Base-by-base conservation (phyloP, 2,797 vertebrate species). In the Muscicapa striata region DNA sequence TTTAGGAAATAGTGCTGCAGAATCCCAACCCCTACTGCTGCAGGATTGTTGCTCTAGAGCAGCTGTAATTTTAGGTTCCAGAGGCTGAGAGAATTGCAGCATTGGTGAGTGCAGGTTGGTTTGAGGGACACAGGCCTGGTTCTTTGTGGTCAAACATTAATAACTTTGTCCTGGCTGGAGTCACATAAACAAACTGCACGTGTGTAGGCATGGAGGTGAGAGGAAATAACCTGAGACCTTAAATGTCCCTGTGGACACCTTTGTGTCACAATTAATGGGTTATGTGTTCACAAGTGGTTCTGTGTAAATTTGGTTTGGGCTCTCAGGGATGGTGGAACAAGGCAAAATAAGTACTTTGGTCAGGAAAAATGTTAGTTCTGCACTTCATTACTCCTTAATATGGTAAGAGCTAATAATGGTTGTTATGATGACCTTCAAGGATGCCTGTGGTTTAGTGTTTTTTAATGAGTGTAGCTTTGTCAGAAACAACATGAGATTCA, bases 1-100 rank as follows among this genome's bases (percentile, higher is more conserved):
- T 5, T 4, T 3, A 0, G 10, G 23, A 8, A 32, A 5, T 7
- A 40, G 2, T 21, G 7, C 41, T 82, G 5, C 9, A 34, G 23
- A 23, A 70, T 59, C 27, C 14, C 18, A 64, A 0, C 2, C 6
- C 15, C 24, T 43, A 27, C 17, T 20, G 12, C 18, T 59, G 11
- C 6, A 3, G 41, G 13, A 5, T 23, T 43, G n/a, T 27, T 41
- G 21, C 13, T 51, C 5, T 34, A 4, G 17, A 59, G 46, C 41
- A 75, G 11, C 13, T 61, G 24, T 16, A 4, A 36, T 18, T 87
- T 41, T 5, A 11, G 10, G 15, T 43, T 70, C 4, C 10, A n/a
- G 5, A 59, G 72, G 40, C 40, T 0, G 2, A 23, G 23, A 24
- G 62, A 52, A 36, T 23, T 72, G 34, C 41, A 57, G 21, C 13